Conservation (phyloP, 2,113 vertebrate species). For the Aegithalos caudatus region DNA sequence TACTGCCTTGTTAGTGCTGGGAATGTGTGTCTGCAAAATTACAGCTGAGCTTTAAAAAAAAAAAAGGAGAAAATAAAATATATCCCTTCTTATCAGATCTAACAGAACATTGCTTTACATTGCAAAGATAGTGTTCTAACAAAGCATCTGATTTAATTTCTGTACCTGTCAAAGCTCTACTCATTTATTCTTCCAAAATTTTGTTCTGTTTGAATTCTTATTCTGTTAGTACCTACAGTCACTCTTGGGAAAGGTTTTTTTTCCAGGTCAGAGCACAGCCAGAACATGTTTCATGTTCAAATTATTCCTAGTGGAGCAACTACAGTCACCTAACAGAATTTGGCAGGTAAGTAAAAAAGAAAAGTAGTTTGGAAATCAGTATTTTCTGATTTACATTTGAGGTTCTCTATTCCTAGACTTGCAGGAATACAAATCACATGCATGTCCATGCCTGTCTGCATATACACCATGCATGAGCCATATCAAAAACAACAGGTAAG, state of each 20-base stretch:
- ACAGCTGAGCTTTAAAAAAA: background rate
- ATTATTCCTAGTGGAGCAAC: background rate
- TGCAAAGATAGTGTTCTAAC: background rate
- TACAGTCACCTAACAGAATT: background rate
- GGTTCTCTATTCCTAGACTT: background rate
- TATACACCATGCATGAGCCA: background rate
- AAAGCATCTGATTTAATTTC: background rate
- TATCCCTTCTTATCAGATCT: background rate
- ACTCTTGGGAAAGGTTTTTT: background rate
- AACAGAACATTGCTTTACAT: background rate
- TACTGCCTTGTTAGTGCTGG: background rate
- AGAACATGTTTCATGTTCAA: background rate
- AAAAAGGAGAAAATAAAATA: fast-evolving
- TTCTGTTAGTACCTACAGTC: background rate
- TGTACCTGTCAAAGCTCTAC: background rate
- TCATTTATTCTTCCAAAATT: background rate
- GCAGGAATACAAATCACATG: background rate
- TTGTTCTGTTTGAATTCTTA: background rate
- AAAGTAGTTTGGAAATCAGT: background rate
- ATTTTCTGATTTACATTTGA: background rate
- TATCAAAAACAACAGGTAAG: background rate
- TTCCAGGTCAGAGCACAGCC: background rate
- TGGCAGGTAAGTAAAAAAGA: background rate
- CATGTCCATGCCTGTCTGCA: background rate
- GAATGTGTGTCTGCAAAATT: background rate